Conservation (phyloP, 2,888 invertebrate genomes). For the Spicauda simplicius region DNA sequence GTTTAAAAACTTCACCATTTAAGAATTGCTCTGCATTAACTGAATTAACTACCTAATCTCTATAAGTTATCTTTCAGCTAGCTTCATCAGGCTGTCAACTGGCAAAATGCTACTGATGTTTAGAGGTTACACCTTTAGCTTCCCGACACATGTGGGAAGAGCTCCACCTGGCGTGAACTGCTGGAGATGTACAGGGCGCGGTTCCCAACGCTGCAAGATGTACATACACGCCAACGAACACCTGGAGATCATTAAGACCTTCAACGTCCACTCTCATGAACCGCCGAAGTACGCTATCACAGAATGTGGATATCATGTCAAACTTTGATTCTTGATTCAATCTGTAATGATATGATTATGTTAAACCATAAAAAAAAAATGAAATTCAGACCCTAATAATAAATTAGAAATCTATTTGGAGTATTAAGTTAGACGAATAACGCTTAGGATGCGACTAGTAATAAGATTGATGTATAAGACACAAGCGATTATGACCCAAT, state of each 20-base stretch:
- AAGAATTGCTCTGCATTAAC: no score
- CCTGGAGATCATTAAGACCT: conserved; percentile 27
- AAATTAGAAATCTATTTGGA: no score
- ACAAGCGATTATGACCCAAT: no score
- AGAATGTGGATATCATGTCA: conserved; percentile 38
- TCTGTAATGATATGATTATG: neutral
- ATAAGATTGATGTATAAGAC: no score
- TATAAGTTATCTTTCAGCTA: conserved; percentile 33
- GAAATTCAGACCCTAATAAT: no score
- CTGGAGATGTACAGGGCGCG: conserved; percentile 44
- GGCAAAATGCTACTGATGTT: conserved; percentile 42
- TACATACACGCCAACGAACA: conserved; percentile 37
- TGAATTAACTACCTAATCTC: neutral
- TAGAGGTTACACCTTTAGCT: conserved; percentile 45
- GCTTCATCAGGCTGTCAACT: conserved; percentile 31
- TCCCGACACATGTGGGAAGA: conserved; percentile 28
- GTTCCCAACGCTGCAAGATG: conserved; percentile 39
- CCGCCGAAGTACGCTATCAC: conserved; percentile 40
- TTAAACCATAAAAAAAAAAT: neutral
- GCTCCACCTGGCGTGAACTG: conserved; percentile 17
- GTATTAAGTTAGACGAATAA: no score
- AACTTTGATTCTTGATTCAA: neutral
- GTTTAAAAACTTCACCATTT: no score
- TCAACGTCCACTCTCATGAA: conserved; percentile 42
- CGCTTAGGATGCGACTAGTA: no score